Percentiles rank a stretch among this genome's conserved stretches.
Evolutionary conservation across 2,888 invertebrate species (phyloP).

Genomic region (Oligia latruncula): DNA sequence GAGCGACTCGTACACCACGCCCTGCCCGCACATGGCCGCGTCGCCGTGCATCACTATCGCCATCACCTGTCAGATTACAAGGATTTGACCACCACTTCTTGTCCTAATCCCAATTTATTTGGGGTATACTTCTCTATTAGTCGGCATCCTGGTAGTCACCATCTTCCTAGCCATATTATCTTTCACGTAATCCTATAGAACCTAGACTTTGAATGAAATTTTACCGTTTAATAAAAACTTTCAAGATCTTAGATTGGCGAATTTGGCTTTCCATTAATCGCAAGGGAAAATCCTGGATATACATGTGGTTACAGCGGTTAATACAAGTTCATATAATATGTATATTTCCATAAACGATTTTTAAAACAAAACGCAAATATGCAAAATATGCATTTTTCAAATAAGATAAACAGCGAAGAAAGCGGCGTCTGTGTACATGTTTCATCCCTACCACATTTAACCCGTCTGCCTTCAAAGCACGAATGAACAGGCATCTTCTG

Average conservation of each 20-base stretch:
- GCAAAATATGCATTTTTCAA: too few species aligned
- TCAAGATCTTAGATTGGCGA: not conserved
- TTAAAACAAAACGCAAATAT: too few species aligned
- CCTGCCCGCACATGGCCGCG: slow-evolving; percentile 92
- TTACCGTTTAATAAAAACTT: not conserved
- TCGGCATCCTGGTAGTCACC: not conserved
- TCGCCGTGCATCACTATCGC: slow-evolving; percentile 93
- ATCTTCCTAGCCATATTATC: not conserved
- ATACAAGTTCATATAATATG: not conserved
- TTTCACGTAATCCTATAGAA: not conserved
- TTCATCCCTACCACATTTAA: too few species aligned
- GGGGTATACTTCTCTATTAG: not conserved
- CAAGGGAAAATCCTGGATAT: not conserved
- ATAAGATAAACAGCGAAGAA: too few species aligned
- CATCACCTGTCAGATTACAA: slow-evolving; percentile 85
- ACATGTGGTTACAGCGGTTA: not conserved
- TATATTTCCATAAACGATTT: too few species aligned
- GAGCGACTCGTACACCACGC: slow-evolving; percentile 92
- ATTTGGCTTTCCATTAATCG: not conserved
- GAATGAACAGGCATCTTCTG: too few species aligned
- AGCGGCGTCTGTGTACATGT: too few species aligned
- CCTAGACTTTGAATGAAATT: not conserved
- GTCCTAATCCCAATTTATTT: not conserved
- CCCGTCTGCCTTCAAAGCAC: too few species aligned
- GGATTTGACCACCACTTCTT: not conserved